A percentile compares a stretch with the other conserved stretches of the same genome.
phyloP scores from a whole-genome alignment of 2,888 invertebrate genomes.

The Ennomos erosarius region DNA sequence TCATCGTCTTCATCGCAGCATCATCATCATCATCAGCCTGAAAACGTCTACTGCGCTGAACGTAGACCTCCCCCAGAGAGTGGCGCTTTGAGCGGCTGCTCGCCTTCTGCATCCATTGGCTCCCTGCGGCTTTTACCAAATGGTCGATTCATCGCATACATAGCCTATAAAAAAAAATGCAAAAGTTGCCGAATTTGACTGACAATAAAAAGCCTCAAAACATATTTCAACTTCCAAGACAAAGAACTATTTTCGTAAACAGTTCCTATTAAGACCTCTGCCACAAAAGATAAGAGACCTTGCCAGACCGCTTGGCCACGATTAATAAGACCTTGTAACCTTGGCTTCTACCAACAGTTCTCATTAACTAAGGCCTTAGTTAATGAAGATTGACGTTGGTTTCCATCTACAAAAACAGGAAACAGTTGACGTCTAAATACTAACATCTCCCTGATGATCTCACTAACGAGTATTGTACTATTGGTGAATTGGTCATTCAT shows the following conservation, averaged over 20 bases:
- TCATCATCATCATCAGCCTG: too few relatives aligned
- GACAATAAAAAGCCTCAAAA: background rate
- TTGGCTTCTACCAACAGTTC: conserved; percentile 26
- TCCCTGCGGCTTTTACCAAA: too few relatives aligned
- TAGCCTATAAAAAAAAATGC: too few relatives aligned
- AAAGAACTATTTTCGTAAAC: conserved; percentile 2
- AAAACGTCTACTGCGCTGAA: too few relatives aligned
- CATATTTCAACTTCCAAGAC: background rate
- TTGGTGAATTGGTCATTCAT: conserved; percentile 39
- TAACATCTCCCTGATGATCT: conserved; percentile 45
- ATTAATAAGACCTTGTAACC: conserved; percentile 22
- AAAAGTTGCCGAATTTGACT: too few relatives aligned
- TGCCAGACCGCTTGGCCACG: conserved; percentile 8
- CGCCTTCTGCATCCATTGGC: too few relatives aligned
- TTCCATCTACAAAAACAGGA: conserved; percentile 33
- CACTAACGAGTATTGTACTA: conserved; percentile 43
- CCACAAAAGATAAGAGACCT: conserved; percentile 6
- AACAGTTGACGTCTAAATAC: conserved; percentile 36
- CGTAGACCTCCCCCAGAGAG: too few relatives aligned
- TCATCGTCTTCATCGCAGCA: too few relatives aligned
- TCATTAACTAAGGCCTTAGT: conserved; percentile 27
- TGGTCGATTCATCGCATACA: too few relatives aligned
- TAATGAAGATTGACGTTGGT: conserved; percentile 35
- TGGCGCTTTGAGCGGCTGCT: too few relatives aligned
- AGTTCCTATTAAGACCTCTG: conserved; percentile 2